Evolutionary conservation across 2,113 vertebrate genomes (phyloP), one percentile per base, ranked within the genome.

Genomic region (Sylvietta virens): DNA sequence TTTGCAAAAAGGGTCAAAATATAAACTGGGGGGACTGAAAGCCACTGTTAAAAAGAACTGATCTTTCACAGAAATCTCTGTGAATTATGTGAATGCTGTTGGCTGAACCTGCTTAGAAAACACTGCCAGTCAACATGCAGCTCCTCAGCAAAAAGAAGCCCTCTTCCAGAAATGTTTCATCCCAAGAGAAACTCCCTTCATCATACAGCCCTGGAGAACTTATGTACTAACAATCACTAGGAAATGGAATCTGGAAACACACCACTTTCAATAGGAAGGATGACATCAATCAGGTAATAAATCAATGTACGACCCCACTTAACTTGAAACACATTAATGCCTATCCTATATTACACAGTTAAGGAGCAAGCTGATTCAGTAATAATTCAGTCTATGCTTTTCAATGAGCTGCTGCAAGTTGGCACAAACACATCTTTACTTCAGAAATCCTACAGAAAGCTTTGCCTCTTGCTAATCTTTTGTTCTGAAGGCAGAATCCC

Each of bases 261-360:
- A 96, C 30, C 19, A 73, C 40, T 78, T 92, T 77, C 66, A 65
- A 95, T 83, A 91, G 82, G 44, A 94, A 90, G 45, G 57, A 90
- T 82, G 86, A 91, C 69, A 97, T 95, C 74, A 96, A 82, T 93
- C 86, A 92, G 74, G 71, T 89, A 87, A 93, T 96, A 97, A 95
- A 97, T 97, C 92, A 93, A 39, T 44, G 8, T 69, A 91, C 40
- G 20, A 90, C 84, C 86, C 74, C 66, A 94, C 47, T 90, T 76
- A 90, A 87, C 92, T 90, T 50, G 42, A 97, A 97, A 96, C 65
- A 78, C 86, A 97, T 96, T 96, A 94, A 81, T 70, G 78, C 80
- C 86, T 97, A 77, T 66, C 21, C 71, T 64, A 80, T 91, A 95
- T 90, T 76, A 69, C 62, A 65, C 6, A 81, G 42, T 73, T 90